phyloP scores from a whole-genome alignment of 2,113 vertebrate species.

The Ceyx melanurus region DNA sequence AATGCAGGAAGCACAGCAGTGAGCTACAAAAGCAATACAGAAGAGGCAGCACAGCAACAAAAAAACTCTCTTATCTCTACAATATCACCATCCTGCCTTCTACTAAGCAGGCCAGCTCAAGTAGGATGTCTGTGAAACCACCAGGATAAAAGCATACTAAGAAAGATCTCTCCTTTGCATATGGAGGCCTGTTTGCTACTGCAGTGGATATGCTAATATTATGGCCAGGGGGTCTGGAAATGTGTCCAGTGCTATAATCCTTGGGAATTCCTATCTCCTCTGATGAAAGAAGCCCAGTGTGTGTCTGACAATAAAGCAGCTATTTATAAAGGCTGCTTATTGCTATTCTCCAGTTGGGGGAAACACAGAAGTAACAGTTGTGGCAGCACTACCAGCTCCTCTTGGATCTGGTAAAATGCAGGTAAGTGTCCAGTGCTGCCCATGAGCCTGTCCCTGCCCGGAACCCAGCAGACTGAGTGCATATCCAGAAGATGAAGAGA shows the following conservation, averaged over 20 bases:
- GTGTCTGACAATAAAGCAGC: neutral
- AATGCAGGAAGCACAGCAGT: neutral
- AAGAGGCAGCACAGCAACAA: neutral
- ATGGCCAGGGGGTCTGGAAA: neutral
- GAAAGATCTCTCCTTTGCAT: neutral
- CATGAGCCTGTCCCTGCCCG: neutral
- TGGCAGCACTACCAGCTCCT: neutral
- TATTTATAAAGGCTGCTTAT: neutral
- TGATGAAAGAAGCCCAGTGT: neutral
- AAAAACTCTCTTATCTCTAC: slow-evolving; percentile 7
- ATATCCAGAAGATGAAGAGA: neutral
- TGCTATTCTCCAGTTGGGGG: neutral
- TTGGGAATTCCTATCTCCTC: neutral
- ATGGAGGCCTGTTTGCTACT: neutral
- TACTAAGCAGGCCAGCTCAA: neutral
- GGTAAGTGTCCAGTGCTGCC: neutral
- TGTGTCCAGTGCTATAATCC: neutral
- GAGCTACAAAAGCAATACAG: neutral
- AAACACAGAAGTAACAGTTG: neutral
- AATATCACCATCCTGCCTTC: neutral
- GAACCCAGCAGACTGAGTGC: neutral
- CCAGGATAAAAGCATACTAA: neutral
- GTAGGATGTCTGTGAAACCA: neutral
- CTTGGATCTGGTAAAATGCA: neutral
- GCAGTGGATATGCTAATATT: neutral